Evolutionary conservation across 2,888 invertebrate species (phyloP).

Genomic region (Polyommatus icarus): DNA sequence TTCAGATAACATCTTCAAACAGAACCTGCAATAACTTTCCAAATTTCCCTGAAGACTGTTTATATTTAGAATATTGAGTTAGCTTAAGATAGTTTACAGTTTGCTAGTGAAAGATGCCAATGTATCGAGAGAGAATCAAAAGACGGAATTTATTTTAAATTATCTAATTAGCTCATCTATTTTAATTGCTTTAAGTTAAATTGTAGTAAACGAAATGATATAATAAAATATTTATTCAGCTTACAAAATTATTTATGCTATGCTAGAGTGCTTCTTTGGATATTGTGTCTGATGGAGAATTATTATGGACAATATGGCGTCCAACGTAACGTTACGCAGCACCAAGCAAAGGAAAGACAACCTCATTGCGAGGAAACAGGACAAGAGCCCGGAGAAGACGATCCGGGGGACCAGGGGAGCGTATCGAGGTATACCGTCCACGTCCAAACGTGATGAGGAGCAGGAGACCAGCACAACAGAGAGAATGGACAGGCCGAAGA

Average conservation of each 20-base stretch:
- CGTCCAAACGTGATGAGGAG: conserved; percentile 70
- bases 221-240: conserved; percentile 39
- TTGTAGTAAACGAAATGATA: conserved; percentile 40
- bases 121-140: conserved; percentile 74
- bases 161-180: conserved; percentile 46
- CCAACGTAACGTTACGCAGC: conserved; percentile 66
- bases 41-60: conserved; percentile 78
- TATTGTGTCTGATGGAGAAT: conserved; percentile 54
- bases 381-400: conserved; percentile 77
- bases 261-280: conserved; percentile 39
- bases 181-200: conserved; percentile 44
- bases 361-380: conserved; percentile 74
- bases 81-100: conserved; percentile 52
- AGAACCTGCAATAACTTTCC: conserved; percentile 71
- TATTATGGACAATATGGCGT: conserved; percentile 76
- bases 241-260: conserved; percentile 45
- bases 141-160: conserved; percentile 73
- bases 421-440: conserved; percentile 68
- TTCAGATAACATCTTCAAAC: conserved; percentile 70
- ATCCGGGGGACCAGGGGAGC: conserved; percentile 73
- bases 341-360: conserved; percentile 75
- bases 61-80: conserved; percentile 58
- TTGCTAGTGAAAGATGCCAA: conserved; percentile 65
- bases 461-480: conserved; percentile 69
- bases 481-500: conserved; percentile 76